Conservation (phyloP, 2,888 invertebrate species). For the Pterostichus madidus region DNA sequence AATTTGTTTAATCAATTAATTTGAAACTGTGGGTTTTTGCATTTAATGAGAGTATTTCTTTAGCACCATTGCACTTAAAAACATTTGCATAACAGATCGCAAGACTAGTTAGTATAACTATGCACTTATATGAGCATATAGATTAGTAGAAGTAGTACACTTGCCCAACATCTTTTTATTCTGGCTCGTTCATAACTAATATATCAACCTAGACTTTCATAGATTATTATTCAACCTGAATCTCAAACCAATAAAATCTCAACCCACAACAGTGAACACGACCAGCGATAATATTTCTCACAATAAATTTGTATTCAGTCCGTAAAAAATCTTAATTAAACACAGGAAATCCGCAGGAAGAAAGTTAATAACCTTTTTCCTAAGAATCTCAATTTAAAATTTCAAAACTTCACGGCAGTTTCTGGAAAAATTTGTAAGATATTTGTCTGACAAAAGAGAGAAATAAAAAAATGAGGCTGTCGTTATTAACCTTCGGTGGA, state of each 20-base stretch:
- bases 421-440: constrained; percentile 36
- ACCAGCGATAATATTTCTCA: constrained; percentile 30
- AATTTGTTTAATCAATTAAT: too few relatives aligned
- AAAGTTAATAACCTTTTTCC: constrained; percentile 58
- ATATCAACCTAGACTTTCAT: neutral
- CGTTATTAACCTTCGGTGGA: constrained; percentile 51
- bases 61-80: too few relatives aligned
- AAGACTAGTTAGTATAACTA: too few relatives aligned
- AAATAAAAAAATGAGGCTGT: constrained; percentile 23
- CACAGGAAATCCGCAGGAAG: constrained; percentile 56
- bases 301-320: constrained; percentile 56
- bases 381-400: constrained; percentile 54
- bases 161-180: neutral
- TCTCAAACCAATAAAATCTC: neutral
- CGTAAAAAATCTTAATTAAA: constrained; percentile 56
- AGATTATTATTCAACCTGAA: constrained; percentile 18
- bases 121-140: too few relatives aligned
- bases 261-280: neutral
- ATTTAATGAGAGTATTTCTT: too few relatives aligned
- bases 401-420: constrained; percentile 48
- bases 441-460: constrained; percentile 51
- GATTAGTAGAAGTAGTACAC: too few relatives aligned
- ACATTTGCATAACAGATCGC: too few relatives aligned
- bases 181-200: too few relatives aligned
- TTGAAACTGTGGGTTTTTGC: too few relatives aligned